Base-by-base conservation (phyloP, 2,797 vertebrate species). In the Aeoliscus strigatus region DNA sequence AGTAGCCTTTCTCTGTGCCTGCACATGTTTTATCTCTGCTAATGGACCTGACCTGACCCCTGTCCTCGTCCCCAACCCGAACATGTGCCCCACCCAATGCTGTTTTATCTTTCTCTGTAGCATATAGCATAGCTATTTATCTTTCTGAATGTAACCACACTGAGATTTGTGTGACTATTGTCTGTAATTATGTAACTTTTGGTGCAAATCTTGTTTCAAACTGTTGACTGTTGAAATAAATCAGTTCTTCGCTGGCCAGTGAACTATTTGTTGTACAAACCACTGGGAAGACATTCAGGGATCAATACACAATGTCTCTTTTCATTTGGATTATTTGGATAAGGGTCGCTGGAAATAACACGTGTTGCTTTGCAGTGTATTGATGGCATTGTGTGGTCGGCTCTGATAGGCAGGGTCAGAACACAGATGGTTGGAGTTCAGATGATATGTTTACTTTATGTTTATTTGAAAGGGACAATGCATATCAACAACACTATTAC, bases 141-240 rank as follows among this genome's bases (percentile, higher is more conserved):
- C 62, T 68, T 26, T 66, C 53, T 57, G 59, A 78, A 80, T 79
- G 78, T 82, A 64, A 56, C 46, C 55, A 26, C 69, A 69, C 46
- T 47, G 36, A 77, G 45, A 30, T 77, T 62, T 71, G 62, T 86
- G 77, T 86, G 64, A 75, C 66, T 80, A 66, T 79, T 72, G 62
- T 82, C 78, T 78, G 59, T 80, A 67, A 82, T 62, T 54, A 54
- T 60, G 39, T 34, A 65, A 66, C 5, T 73, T 70, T 63, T 50
- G 15, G 59, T 70, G 65, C 40, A 72, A 70, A 70, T 60, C 44
- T 50, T 39, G 50, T 79, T 74, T 81, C 55, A 75, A 73, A 71
- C 52, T 77, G 70, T 80, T 70, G 40, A 64, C 77, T 46, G 77
- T 81, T 75, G 7, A 69, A 88, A 86, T 85, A 87, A 84, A 88